Evolutionary conservation across 2,113 vertebrate genomes (phyloP).

Genomic region (Holacanthus passer): DNA sequence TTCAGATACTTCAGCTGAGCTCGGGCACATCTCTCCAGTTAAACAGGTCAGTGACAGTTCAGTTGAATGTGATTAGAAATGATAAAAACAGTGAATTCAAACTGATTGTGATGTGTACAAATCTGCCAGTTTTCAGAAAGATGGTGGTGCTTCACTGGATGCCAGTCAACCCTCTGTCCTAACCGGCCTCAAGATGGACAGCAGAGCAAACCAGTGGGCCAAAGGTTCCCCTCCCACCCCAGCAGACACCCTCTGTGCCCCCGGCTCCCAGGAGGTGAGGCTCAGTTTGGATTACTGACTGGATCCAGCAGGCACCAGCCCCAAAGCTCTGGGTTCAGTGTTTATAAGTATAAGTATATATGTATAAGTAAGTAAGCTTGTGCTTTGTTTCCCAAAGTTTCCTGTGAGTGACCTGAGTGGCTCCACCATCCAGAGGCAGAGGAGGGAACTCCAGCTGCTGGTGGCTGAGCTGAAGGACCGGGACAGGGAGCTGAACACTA

Average conservation of each 20-base stretch:
- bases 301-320: not conserved
- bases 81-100: too few relatives aligned
- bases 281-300: not conserved
- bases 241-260: not conserved
- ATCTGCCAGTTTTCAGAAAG: constrained; percentile 19
- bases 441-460: constrained; percentile 72
- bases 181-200: constrained; percentile 28
- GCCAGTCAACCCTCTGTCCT: not conserved
- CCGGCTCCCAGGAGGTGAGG: constrained; percentile 47
- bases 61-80: not conserved
- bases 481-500: constrained; percentile 69
- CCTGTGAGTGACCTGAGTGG: constrained; percentile 33
- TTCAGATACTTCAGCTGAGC: constrained; percentile 42
- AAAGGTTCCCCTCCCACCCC: not conserved
- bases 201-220: not conserved
- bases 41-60: constrained; percentile 40
- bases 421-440: constrained; percentile 62
- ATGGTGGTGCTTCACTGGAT: not conserved
- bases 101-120: not conserved
- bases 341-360: too few relatives aligned
- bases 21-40: constrained; percentile 67
- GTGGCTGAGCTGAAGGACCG: constrained; percentile 72
- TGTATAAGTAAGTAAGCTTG: too few relatives aligned
- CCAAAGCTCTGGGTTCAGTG: not conserved
- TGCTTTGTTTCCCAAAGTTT: constrained; percentile 23